Conservation (phyloP, 2,888 invertebrate genomes). For the Notocelia uddmanniana region DNA sequence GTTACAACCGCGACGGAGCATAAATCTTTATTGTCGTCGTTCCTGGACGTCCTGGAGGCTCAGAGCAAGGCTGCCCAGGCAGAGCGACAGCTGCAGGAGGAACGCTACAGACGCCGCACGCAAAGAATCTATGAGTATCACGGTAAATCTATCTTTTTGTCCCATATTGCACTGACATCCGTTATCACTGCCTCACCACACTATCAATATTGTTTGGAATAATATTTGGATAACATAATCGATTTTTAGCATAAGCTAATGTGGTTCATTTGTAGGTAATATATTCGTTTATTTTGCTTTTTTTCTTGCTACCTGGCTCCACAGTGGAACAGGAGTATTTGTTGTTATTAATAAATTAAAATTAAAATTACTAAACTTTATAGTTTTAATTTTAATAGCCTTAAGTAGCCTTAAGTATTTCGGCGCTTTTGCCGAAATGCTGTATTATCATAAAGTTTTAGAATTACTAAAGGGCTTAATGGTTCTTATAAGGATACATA, state of each 20-base stretch:
- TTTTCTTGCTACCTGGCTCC: not conserved
- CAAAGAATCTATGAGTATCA: constrained; percentile 81
- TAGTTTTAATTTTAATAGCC: no score
- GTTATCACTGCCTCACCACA: constrained; percentile 24
- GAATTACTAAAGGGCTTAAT: no score
- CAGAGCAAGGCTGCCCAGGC: constrained; percentile 72
- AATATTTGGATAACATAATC: constrained; percentile 20
- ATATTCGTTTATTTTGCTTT: not conserved
- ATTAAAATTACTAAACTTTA: no score
- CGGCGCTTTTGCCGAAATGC: no score
- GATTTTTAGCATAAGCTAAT: constrained; percentile 6
- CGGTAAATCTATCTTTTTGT: constrained; percentile 60
- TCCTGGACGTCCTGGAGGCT: constrained; percentile 75
- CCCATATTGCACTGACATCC: constrained; percentile 29
- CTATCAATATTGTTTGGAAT: constrained; percentile 1
- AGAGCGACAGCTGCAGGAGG: constrained; percentile 76
- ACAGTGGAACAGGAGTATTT: no score
- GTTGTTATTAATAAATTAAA: no score
- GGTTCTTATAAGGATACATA: no score
- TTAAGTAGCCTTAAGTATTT: no score
- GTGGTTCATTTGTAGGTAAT: not conserved
- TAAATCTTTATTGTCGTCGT: constrained; percentile 78
- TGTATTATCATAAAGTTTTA: no score
- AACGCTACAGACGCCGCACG: constrained; percentile 75
- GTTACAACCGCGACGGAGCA: constrained; percentile 77